Evolutionary conservation across 1,140 invertebrate genomes (phyloP), one percentile per base, ranked within the genome.

Genomic region (Drosophila mauritiana): DNA sequence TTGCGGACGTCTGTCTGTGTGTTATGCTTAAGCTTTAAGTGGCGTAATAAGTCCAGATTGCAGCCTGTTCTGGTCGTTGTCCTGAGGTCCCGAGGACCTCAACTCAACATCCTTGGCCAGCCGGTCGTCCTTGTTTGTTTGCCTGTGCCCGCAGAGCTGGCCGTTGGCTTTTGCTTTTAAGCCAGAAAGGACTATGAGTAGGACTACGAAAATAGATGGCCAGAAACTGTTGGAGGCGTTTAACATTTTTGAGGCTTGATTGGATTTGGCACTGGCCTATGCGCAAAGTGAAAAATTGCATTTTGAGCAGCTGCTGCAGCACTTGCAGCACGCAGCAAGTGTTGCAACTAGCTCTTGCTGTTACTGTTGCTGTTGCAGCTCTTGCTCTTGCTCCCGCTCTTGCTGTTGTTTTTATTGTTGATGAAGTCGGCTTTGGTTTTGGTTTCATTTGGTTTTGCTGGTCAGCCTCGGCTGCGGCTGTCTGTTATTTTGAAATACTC

Each of bases 191-290:
- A 49, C 59, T 27, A 22, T 3, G 20, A 22, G 20, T 22, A 42
- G 36, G 45, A 34, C 42, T 17, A 17, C 17, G 34, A 11, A 37
- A 17, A 25, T 51, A 46, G 31, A 27, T 31, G 37, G 22, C 11
- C 25, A 17, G 25, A 67, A 62, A 48, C 43, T 69, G 59, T 42
- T 65, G 81, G 56, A 88, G 83, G 79, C 83, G 79, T 77, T 79
- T 83, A 89, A 89, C 84, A 89, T 88, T 88, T 88, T 88, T 88
- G 84, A 88, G 83, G 84, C 85, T 88, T 89, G 83, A 88, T 88
- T 88, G 84, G 83, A 88, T 88, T 88, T 88, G 83, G 67, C 83
- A 72, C 57, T 64, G 74, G 57, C 64, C 75, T 59, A 54, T 65
- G 76, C 51, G 67, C 80, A 80, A 88, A 89, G 80, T 88, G 83